Base-by-base conservation (phyloP, 1,140 invertebrate species). In the Mactra quadrangularis region DNA sequence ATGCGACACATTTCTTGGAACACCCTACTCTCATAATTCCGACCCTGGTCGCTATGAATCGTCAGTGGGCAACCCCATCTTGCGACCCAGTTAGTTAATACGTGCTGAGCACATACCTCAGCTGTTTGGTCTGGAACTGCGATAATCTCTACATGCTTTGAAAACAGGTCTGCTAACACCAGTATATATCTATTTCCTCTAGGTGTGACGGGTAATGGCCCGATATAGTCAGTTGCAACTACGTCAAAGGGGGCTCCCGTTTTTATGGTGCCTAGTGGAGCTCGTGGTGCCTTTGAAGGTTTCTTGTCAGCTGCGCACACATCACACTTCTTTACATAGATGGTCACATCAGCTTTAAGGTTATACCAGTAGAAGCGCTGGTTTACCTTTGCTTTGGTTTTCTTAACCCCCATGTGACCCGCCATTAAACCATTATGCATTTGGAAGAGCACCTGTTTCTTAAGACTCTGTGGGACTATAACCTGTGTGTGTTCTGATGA, bases 1-100 rank as follows among this genome's bases (percentile, higher is more conserved):
- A 85, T 22, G 7, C 38, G 57, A 27, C 72, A 86, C 29, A 84
- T 9, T 31, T 79, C 22, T 50, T 55, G 25, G 31, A 79, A 79
- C 15, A 79, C 33, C 13, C 22, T 59, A 33, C 62, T 60, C 64
- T 79, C 77, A 47, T 47, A 79, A 7, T 9, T 70, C 22, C 29
- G 19, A 11, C 62, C 64, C n/a, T 57, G 64, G 31, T 79, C 33
- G 41, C 31, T 45, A 0, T 29, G 64, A 4, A 79, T 79, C 3
- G 47, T 41, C 17, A 55, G 2, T 35, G 75, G 29, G 52, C 41
- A 66, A 22, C 15, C 60, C 33, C 52, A 45, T 25, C 76, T 53
- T 17, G 35, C 41, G 1, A 55, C 29, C n/a, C 38, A 45, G 0
- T 79, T 64, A 70, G 68, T 79, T 9, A 70, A 9, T n/a, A 79